phyloP scores from a whole-genome alignment of 2,888 invertebrate genomes.

The Heteropelma amictum region DNA sequence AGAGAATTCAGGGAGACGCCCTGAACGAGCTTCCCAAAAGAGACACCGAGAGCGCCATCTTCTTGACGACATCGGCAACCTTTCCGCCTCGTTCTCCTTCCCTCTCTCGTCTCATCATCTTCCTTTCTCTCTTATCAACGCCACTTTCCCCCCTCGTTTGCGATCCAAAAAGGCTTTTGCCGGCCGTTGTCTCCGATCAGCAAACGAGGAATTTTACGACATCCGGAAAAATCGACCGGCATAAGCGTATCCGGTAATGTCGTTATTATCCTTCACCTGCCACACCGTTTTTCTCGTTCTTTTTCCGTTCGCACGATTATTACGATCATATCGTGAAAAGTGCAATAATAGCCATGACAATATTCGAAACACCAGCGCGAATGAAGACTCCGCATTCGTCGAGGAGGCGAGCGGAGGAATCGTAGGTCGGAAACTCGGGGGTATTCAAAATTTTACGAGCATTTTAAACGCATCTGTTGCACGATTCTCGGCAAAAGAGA shows the following conservation, averaged over 20 bases:
- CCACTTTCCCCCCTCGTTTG: slow-evolving; percentile 29
- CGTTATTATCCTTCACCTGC: slow-evolving; percentile 51
- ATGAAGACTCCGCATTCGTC: slow-evolving; percentile 13
- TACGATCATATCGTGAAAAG: neutral
- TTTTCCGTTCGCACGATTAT: neutral
- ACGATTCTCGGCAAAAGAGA: slow-evolving; percentile 40
- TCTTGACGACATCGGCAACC: slow-evolving; percentile 68
- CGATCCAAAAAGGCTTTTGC: slow-evolving; percentile 40
- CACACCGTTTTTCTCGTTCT: slow-evolving; percentile 8
- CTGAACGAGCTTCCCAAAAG: slow-evolving; percentile 65
- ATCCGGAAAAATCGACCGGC: slow-evolving; percentile 40
- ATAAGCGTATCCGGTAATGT: slow-evolving; percentile 47
- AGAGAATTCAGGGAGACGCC: slow-evolving; percentile 65
- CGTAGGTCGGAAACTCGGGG: slow-evolving; percentile 33
- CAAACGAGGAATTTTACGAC: slow-evolving; percentile 58
- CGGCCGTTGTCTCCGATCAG: slow-evolving; percentile 55
- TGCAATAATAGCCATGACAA: neutral
- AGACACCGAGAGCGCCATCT: slow-evolving; percentile 76
- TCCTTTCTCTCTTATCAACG: slow-evolving; percentile 30
- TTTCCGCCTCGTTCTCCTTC: slow-evolving; percentile 52
- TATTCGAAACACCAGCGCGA: neutral
- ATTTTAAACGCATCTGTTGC: slow-evolving; percentile 56
- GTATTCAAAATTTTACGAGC: slow-evolving; percentile 56
- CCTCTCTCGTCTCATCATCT: slow-evolving; percentile 15
- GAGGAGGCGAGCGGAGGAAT: slow-evolving; percentile 28